Base-by-base conservation (phyloP, 92 coral and sea anemone genomes). In the Ricordea florida region DNA sequence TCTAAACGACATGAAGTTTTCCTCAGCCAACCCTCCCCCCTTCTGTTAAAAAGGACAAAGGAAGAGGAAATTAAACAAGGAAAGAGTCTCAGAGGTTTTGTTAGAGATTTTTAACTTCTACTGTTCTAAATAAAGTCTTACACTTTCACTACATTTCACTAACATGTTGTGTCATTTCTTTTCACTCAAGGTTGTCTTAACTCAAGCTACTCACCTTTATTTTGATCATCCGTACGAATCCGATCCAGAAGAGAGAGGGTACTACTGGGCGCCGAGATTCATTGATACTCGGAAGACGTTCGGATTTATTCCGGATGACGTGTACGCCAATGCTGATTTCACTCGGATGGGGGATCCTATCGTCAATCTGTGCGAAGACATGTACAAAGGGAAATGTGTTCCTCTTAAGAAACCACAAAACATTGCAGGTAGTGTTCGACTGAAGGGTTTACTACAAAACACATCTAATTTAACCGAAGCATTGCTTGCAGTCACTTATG, bases 201-300 rank as follows among this genome's bases (percentile, higher is more conserved):
- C 92, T 43, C 98, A 94, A 76, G 98, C 98, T 26, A 91, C 98
- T 9, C 98, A 94, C 55, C 72, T 94, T 38, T 94, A 91, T 81
- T 94, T 94, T 57, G 98, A 94, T 43, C 93, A 88, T 80, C 98
- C 98, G 57, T 94, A 94, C 82, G 98, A 94, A 37, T 97, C 98
- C 24, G 97, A 94, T 83, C 98, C 98, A 51, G 98, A 94, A 62
- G 98, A 94, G 89, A 93, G 98, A 73, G 98, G 98, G 43, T 94
- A 86, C 75, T 94, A 94, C 88, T 94, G 98, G 98, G 98, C 98
- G 8, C 93, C 98, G 9, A 83, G 98, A 33, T 94, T 81, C 51
- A 94, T 85, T 44, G 98, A 94, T 71, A 92, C 97, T 17, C 81
- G 90, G 22, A 94, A 94, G 84, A 94, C 98, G 25, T 94, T 94